phyloP scores from a whole-genome alignment of 2,113 vertebrate genomes.

The Toxotes jaculatrix region DNA sequence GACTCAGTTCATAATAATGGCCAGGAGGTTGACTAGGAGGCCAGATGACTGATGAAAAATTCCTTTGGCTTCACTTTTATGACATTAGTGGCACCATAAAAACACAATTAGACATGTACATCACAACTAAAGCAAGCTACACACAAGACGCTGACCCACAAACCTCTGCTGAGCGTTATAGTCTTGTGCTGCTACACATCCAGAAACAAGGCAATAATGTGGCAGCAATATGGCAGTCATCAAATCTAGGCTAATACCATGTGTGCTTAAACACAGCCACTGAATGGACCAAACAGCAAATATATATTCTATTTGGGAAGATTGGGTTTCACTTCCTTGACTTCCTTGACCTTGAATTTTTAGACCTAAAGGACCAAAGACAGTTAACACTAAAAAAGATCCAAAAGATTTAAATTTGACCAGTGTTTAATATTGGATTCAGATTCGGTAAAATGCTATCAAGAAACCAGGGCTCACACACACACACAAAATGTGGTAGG shows the following conservation, averaged over 20 bases:
- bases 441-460: neutral
- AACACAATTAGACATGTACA: slow-evolving; percentile 9
- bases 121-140: slow-evolving; percentile 6
- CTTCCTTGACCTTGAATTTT: neutral
- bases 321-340: neutral
- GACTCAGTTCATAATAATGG: slow-evolving; percentile 49
- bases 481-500: neutral
- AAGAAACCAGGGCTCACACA: neutral
- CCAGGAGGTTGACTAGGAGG: slow-evolving; percentile 37
- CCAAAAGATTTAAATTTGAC: neutral
- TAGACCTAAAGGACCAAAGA: neutral
- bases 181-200: neutral
- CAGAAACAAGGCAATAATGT: neutral
- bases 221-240: slow-evolving; percentile 43
- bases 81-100: slow-evolving; percentile 18
- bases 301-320: neutral
- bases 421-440: neutral
- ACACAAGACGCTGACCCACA: slow-evolving; percentile 3
- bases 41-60: slow-evolving; percentile 8
- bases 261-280: slow-evolving; percentile 29
- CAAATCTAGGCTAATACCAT: slow-evolving; percentile 57
- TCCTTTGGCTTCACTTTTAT: slow-evolving; percentile 22
- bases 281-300: neutral
- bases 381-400: neutral
- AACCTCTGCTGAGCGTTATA: slow-evolving; percentile 3